Percentiles rank a stretch among this genome's conserved stretches.
phyloP scores from a whole-genome alignment of 2,888 invertebrate genomes.

The Sinodicranocentrus sp. region DNA sequence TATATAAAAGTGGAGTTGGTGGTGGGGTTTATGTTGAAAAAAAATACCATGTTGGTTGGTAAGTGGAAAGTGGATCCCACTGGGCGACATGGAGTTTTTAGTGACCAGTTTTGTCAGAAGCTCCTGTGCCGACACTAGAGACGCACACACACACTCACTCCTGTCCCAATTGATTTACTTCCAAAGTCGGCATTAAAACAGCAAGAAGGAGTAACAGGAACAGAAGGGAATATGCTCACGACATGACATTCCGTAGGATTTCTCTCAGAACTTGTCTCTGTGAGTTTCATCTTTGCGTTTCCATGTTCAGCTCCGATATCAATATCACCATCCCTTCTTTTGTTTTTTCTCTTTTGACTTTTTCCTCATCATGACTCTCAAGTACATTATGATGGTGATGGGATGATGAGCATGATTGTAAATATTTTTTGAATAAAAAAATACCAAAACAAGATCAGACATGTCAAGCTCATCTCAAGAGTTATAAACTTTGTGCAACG shows the following conservation, averaged over 20 bases:
- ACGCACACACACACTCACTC: conserved; percentile 37
- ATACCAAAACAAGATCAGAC: too few relatives aligned
- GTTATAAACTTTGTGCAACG: not conserved
- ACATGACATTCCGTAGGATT: conserved; percentile 47
- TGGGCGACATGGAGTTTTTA: conserved; percentile 59
- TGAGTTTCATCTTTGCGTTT: not conserved
- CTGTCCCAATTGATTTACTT: conserved; percentile 70
- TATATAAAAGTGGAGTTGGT: too few relatives aligned
- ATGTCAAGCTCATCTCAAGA: conserved; percentile 33
- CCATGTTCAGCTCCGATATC: conserved; percentile 23
- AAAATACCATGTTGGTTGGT: not conserved
- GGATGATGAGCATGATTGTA: too few relatives aligned
- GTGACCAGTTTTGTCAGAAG: conserved; percentile 70
- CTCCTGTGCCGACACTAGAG: conserved; percentile 64
- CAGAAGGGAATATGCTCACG: conserved; percentile 64
- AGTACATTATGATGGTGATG: conserved; percentile 18
- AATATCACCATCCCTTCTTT: conserved; percentile 29
- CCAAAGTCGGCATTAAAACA: conserved; percentile 65
- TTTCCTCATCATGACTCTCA: not conserved
- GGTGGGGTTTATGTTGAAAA: not conserved
- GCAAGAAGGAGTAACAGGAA: conserved; percentile 51
- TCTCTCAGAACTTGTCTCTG: conserved; percentile 18
- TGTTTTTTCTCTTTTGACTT: too few relatives aligned
- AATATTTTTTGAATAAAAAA: conserved; percentile 23
- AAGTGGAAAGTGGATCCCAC: conserved; percentile 62